Evolutionary conservation across 2,797 vertebrate genomes (phyloP), one percentile per base, ranked within the genome.

Genomic region (Spatula clypeata): DNA sequence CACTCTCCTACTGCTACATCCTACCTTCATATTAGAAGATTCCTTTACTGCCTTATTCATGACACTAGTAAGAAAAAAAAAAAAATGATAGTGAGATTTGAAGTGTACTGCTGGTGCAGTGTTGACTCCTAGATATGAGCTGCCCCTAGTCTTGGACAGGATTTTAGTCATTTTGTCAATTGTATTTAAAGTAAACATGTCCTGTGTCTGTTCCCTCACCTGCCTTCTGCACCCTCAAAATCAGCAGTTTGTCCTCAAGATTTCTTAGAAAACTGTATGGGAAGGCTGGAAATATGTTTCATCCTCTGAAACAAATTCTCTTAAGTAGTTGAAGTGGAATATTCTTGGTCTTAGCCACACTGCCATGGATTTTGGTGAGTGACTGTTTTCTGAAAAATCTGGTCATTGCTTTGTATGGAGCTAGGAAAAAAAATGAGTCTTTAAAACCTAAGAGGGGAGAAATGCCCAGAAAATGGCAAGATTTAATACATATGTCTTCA

Each of bases 1-100:
- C 1, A 2, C 2, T 75, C 9, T 77, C 9, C 24, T 1, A 3
- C 4, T 75, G 71, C n/a, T 29, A 11, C 8, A 34, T 26, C 17
- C 26, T 71, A 5, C 1, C 1, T 31, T 88, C 11, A 0, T n/a
- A 47, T 82, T 11, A 18, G 5, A 55, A 34, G 17, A 72, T 72
- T 32, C 13, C 11, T 82, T 60, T 83, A 11, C 11, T 4, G 0
- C n/a, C 4, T 26, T 67, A 38, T 19, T 54, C 2, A 5, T 38
- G 40, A 16, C 24, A 24, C 7, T 6, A 65, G 27, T 14, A 47
- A 42, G 26, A 77, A 34, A 88, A 88, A 86, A 83, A 91, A 23
- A 91, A 19, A 79, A 87, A 69, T 18, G 5, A 42, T 18, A 64
- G 26, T 40, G 38, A 76, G 17, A 15, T 79, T 82, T 55, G 75